Base-by-base conservation (phyloP, 2,113 vertebrate genomes). In the Cyprinodon variegatus region DNA sequence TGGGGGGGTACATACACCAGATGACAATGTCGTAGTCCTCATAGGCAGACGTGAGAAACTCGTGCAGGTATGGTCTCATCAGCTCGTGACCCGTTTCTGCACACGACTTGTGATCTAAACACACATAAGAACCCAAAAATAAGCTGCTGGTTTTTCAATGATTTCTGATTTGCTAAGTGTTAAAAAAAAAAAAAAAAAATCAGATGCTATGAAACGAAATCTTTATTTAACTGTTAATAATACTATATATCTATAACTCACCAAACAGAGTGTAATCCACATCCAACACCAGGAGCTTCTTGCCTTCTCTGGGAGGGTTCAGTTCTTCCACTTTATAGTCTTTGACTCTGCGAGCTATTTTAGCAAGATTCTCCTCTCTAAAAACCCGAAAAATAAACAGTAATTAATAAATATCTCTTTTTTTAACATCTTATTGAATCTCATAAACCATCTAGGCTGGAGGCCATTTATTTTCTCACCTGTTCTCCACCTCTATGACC, bases 1-100 rank as follows among this genome's bases (percentile, higher is more conserved):
- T 57, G 14, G 13, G 39, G 62, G 37, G 59, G 71, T 76, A 96
- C 97, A 94, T 97, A 99, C 98, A 99, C 98, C 98, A 99, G 93
- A 99, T 99, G 86, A 99, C 98, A 88, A 99, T 99, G 92, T 99
- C 98, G 80, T 98, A 99, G 93, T 99, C 96, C 86, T 99, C 97
- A 70, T 99, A 99, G 0, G 98, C 98, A 79, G 97, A 97, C 67
- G 96, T 98, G 73, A 99, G 95, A 88, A 99, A 99, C 92, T 99
- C 97, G 17, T 99, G 98, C 64, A 99, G 96, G 88, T 96, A 99
- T 1, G 98, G 98, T 76, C 98, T 95, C 98, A 99, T 99, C 83
- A 99, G 94, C 88, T 99, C 98, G 81, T 96, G 95, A 7, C 98
- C 98, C 3, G 96, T 98, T 91, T 99, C 98, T 83, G 98, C 98